A percentile compares a stretch with the other conserved stretches of the same genome.
Conservation (phyloP, 1,140 invertebrate species). For the Magallana ariakensis region DNA sequence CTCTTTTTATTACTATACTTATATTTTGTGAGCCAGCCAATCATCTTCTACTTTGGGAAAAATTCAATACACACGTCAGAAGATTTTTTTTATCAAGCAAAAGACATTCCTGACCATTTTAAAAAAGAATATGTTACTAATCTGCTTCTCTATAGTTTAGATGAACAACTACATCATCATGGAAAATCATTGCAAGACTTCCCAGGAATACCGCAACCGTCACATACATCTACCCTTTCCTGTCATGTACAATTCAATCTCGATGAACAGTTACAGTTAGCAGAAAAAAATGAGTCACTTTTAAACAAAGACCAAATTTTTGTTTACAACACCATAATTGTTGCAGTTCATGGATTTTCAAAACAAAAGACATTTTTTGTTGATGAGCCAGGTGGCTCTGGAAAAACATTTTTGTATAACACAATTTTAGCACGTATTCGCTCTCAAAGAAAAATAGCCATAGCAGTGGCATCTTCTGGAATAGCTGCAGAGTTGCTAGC, state of each 20-base stretch:
- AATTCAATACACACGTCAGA: neutral
- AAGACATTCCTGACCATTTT: neutral
- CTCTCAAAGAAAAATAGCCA: conserved; percentile 48
- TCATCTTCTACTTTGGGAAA: neutral
- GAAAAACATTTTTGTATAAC: conserved; percentile 62
- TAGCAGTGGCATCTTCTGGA: conserved; percentile 62
- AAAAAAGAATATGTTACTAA: neutral
- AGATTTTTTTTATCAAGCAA: neutral
- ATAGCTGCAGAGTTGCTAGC: conserved; percentile 54
- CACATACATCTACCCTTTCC: no score
- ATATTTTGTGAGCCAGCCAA: conserved; percentile 26
- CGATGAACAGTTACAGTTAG: no score
- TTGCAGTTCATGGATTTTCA: no score
- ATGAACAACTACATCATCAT: neutral
- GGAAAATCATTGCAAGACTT: conserved; percentile 26
- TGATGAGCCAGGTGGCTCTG: conserved; percentile 77
- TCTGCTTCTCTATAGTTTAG: neutral
- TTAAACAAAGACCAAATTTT: no score
- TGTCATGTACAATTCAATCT: no score
- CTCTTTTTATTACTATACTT: conserved; percentile 18
- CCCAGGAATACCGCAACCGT: neutral
- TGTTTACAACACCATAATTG: no score
- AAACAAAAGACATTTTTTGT: conserved; percentile 68
- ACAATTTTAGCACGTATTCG: conserved; percentile 61
- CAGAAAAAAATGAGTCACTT: no score